These are phyloP conservation scores for Opisthocomus hoazin DNA, from an alignment of 2,113 vertebrate species.

Conservation along the genomic window DNA sequence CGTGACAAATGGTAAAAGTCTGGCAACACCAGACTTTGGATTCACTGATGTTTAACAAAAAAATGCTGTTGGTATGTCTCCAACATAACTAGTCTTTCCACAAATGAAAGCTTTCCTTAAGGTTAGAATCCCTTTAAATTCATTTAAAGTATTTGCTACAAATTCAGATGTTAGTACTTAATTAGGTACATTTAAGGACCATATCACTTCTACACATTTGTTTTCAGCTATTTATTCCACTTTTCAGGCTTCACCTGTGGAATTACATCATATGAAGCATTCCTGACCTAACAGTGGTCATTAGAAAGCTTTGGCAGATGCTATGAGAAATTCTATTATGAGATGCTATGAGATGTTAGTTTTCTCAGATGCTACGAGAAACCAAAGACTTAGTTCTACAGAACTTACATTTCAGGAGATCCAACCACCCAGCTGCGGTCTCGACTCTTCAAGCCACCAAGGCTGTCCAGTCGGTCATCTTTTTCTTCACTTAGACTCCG, in stretches of 20 bases:
- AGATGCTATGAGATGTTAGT: too few species aligned
- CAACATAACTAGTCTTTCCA: neutral
- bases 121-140: neutral
- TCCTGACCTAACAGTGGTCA: neutral
- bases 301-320: neutral
- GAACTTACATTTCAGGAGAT: slow-evolving; percentile 92
- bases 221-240: neutral
- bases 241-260: neutral
- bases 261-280: neutral
- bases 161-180: neutral
- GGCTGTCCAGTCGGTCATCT: slow-evolving; percentile 82
- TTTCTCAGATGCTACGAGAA: neutral
- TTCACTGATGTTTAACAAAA: neutral
- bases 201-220: neutral
- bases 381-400: neutral
- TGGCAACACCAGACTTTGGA: neutral
- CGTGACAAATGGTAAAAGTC: neutral
- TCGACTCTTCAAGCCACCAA: slow-evolving; percentile 81
- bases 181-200: neutral
- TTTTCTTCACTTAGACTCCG: slow-evolving; percentile 95
- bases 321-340: too few species aligned
- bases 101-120: neutral
- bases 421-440: slow-evolving; percentile 92
- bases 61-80: neutral
- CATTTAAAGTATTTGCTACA: neutral